A percentile compares a stretch with the other conserved stretches of the same genome.
phyloP scores from a whole-genome alignment of 2,888 invertebrate genomes.

The Daptonema setosum region DNA sequence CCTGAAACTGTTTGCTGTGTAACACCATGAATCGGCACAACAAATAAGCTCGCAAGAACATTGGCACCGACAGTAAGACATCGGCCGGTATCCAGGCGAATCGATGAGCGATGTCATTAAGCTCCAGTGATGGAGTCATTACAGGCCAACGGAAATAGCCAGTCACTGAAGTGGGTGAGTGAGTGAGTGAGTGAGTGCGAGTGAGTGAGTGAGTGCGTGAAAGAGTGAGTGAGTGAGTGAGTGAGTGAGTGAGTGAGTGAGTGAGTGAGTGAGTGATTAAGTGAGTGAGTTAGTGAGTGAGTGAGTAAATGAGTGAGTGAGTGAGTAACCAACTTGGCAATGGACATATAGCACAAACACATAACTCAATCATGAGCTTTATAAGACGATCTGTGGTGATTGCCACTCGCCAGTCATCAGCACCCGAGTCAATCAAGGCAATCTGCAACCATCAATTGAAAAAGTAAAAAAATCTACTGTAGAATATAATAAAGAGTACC shows the following conservation, averaged over 20 bases:
- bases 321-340: conserved; percentile 59
- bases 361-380: conserved; percentile 48
- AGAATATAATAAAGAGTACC: no score
- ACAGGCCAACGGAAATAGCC: conserved; percentile 22
- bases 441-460: no score
- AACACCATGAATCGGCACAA: conserved; percentile 98
- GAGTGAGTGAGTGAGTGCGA: no score
- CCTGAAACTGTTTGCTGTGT: conserved; percentile 81
- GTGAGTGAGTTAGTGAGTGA: no score
- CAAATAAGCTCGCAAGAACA: conserved; percentile 97
- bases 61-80: conserved; percentile 87
- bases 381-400: conserved; percentile 90
- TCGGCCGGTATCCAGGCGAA: conserved; percentile 70
- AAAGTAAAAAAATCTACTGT: no score
- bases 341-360: conserved; percentile 91
- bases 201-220: no score
- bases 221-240: no score
- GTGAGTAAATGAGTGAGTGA: no score
- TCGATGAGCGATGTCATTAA: conserved; percentile 51
- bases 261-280: no score
- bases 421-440: conserved; percentile 99
- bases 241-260: not conserved
- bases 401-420: conserved; percentile 99
- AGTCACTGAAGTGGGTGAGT: conserved; percentile 16
- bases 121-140: no score